Conservation (phyloP, 2,797 vertebrate genomes). For the Lepilemur ruficaudatus region DNA sequence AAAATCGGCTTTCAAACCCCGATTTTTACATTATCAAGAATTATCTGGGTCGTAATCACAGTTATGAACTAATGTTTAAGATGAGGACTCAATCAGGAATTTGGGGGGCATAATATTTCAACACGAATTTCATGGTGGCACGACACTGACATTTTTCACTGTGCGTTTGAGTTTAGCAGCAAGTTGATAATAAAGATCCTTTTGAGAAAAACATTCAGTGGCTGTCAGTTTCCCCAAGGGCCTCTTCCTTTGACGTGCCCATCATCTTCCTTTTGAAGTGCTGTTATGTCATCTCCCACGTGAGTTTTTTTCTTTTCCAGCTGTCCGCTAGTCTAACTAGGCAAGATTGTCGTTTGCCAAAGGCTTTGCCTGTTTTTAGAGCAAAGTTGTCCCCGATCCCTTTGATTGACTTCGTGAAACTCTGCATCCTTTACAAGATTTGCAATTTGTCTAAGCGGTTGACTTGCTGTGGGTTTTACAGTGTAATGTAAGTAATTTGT, state of each 20-base stretch:
- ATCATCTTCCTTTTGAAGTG: neutral
- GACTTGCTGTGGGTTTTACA: neutral
- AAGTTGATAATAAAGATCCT: neutral
- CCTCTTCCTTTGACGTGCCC: neutral
- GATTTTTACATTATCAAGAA: neutral
- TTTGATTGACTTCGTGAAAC: slow-evolving; percentile 9
- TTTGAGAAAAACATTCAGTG: neutral
- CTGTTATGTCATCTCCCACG: neutral
- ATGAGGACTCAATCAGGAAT: neutral
- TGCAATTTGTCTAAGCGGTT: neutral
- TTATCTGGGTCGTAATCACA: neutral
- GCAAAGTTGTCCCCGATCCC: neutral
- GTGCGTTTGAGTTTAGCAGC: neutral
- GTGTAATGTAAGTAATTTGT: neutral
- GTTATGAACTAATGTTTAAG: neutral
- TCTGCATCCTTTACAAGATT: neutral
- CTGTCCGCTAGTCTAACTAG: neutral
- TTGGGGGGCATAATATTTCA: neutral
- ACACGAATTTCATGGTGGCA: neutral
- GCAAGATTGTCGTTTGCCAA: neutral
- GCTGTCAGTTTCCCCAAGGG: neutral
- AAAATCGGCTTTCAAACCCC: neutral
- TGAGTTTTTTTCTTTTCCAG: neutral
- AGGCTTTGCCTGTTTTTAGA: neutral
- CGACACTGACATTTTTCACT: neutral